Evolutionary conservation across 2,888 invertebrate species (phyloP).

Genomic region (Rotaria socialis): DNA sequence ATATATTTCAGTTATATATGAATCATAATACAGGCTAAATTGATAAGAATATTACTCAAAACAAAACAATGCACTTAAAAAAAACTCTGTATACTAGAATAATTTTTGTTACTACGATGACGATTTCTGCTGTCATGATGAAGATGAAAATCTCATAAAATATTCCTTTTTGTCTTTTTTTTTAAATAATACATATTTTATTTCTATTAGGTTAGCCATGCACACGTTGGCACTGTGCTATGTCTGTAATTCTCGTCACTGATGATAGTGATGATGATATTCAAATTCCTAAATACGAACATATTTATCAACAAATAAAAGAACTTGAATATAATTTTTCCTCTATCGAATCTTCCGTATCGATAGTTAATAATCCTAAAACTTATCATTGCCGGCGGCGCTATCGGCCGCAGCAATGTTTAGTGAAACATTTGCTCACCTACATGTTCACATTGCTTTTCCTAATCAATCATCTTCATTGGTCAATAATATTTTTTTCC

Average conservation of each 20-base stretch:
- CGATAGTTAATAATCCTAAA: neutral
- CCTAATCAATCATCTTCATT: slow-evolving; percentile 32
- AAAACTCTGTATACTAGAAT: too few relatives aligned
- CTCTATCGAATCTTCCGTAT: neutral
- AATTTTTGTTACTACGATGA: too few relatives aligned
- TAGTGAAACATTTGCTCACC: neutral
- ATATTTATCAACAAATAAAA: slow-evolving; percentile 21
- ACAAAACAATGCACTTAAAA: too few relatives aligned
- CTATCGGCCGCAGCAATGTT: slow-evolving; percentile 18
- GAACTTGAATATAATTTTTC: neutral
- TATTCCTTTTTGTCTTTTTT: too few relatives aligned
- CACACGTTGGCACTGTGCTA: slow-evolving; percentile 5
- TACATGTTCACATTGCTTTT: slow-evolving; percentile 26
- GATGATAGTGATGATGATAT: slow-evolving; percentile 1
- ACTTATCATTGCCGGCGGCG: neutral
- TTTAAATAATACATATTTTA: too few relatives aligned
- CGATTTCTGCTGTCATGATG: too few relatives aligned
- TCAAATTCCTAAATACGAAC: neutral
- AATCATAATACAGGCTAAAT: too few relatives aligned
- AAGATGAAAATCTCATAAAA: too few relatives aligned
- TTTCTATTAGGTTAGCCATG: neutral
- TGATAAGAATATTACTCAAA: too few relatives aligned
- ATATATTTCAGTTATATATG: neutral
- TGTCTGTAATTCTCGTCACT: neutral
- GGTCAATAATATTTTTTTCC: slow-evolving; percentile 21